Conservation (phyloP, 1,140 invertebrate species). For the Stegodyphus dumicola region DNA sequence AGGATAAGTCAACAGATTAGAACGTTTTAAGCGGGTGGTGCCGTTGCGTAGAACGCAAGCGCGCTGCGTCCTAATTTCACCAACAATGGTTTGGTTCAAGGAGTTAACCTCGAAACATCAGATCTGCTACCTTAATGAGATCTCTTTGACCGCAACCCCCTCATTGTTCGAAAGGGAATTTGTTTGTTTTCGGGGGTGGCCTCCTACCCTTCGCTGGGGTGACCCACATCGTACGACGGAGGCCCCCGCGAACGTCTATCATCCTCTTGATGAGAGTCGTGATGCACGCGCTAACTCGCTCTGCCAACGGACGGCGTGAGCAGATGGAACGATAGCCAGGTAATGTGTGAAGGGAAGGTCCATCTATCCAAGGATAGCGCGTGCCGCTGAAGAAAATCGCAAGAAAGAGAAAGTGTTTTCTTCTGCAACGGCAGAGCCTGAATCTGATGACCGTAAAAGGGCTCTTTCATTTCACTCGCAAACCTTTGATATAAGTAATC, state of each 20-base stretch:
- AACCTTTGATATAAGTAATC: no score
- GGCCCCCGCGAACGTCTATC: not conserved
- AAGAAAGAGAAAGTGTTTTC: no score
- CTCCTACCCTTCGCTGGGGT: not conserved
- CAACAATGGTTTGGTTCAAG: constrained; percentile 38
- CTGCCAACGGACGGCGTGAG: constrained; percentile 7
- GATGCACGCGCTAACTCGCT: constrained; percentile 13
- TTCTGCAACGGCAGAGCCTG: no score
- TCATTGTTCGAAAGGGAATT: constrained; percentile 19
- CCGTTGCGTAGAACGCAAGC: not conserved
- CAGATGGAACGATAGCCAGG: not conserved
- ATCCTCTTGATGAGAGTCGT: not conserved
- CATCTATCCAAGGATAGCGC: not conserved
- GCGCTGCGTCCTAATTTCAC: constrained; percentile 5
- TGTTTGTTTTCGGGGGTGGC: constrained; percentile 44
- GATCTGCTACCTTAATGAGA: constrained; percentile 29
- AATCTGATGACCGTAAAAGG: no score
- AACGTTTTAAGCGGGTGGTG: not conserved
- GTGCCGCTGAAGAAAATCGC: no score
- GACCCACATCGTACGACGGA: constrained; percentile 22
- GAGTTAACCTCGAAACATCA: constrained; percentile 46
- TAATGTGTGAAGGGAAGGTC: constrained; percentile 1
- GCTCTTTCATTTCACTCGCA: no score
- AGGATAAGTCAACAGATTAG: not conserved
- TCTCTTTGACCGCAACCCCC: not conserved